phyloP scores from a whole-genome alignment of 2,113 vertebrate species.

The Oncorhynchus keta region DNA sequence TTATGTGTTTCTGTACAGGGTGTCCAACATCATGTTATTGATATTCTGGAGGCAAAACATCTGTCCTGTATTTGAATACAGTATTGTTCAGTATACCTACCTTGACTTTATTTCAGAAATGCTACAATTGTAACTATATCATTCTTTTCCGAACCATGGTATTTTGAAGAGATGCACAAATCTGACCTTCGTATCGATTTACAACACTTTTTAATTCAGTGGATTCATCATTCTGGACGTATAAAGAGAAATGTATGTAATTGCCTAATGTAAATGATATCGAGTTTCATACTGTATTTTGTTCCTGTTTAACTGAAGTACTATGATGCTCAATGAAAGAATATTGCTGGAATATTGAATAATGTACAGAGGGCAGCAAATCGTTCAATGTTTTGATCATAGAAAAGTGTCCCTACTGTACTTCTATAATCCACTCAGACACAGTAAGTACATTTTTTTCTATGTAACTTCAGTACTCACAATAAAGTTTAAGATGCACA shows the following conservation, averaged over 20 bases:
- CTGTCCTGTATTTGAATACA: background rate
- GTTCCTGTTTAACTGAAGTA: conserved; percentile 1
- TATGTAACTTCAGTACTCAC: conserved; percentile 43
- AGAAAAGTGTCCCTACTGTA: conserved; percentile 35
- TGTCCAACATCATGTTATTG: background rate
- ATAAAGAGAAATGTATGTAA: background rate
- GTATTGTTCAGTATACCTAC: background rate
- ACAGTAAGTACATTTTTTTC: conserved; percentile 21
- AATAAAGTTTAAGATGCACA: conserved; percentile 45
- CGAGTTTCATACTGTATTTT: background rate
- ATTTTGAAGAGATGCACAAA: background rate
- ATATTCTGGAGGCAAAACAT: background rate
- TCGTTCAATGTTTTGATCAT: conserved; percentile 10
- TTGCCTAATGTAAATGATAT: background rate
- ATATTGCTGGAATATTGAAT: background rate
- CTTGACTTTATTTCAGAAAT: background rate
- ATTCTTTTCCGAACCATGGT: background rate
- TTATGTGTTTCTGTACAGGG: background rate
- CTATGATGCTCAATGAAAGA: background rate
- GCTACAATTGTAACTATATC: background rate
- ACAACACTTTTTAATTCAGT: background rate
- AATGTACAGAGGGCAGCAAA: conserved; percentile 14
- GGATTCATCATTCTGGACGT: background rate
- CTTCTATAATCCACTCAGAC: conserved; percentile 18
- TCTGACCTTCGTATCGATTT: background rate